These are phyloP conservation scores for Myotis vivesi DNA, from an alignment of 2,797 vertebrate species.

Conservation along the genomic window DNA sequence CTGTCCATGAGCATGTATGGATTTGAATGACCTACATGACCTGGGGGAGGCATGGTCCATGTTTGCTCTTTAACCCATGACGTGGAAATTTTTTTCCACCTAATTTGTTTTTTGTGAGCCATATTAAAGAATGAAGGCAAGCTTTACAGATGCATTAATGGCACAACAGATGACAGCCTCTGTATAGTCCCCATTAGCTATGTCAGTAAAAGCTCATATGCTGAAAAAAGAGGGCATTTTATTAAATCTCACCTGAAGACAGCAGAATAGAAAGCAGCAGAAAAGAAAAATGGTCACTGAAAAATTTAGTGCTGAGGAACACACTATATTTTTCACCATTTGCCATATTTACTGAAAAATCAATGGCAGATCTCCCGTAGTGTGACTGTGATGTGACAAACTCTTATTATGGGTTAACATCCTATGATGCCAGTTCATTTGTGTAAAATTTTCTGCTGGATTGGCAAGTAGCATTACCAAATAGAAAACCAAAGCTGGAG, in stretches of 20 bases:
- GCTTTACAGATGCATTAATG: background rate
- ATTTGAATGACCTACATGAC: background rate
- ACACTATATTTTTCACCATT: conserved; percentile 78
- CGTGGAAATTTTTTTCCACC: background rate
- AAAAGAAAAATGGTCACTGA: conserved; percentile 80
- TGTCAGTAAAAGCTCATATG: conserved; percentile 6
- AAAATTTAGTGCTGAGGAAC: conserved; percentile 81
- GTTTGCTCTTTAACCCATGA: background rate
- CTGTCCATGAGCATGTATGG: background rate
- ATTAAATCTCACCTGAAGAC: conserved; percentile 82
- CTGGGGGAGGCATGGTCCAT: background rate
- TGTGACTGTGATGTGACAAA: conserved; percentile 81
- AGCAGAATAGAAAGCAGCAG: conserved; percentile 76
- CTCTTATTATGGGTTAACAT: conserved; percentile 83
- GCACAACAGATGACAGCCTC: conserved; percentile 30
- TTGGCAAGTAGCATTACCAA: conserved; percentile 76
- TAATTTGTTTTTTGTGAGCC: conserved; percentile 29
- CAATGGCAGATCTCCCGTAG: conserved; percentile 78
- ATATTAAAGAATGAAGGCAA: conserved; percentile 30
- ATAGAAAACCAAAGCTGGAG: conserved; percentile 54
- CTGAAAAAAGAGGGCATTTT: conserved; percentile 74
- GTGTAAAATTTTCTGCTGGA: conserved; percentile 83
- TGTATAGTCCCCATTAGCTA: background rate
- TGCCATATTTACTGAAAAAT: conserved; percentile 85
- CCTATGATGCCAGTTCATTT: conserved; percentile 82